Conservation (phyloP, 2,797 vertebrate species). For the Danio kyathit region DNA sequence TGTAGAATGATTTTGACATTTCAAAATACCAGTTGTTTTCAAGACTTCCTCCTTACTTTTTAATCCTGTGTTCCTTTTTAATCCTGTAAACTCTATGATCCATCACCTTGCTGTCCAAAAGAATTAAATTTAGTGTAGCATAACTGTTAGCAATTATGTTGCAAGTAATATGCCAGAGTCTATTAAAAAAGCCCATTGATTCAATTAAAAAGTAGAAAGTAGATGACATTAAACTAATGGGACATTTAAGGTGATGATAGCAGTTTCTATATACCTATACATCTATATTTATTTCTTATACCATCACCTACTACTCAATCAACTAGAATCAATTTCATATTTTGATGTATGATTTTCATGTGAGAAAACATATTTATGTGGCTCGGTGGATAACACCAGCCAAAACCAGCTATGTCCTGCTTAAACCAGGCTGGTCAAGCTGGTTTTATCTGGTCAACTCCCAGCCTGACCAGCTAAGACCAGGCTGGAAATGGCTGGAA, state of each 20-base stretch:
- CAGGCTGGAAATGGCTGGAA: too few relatives aligned
- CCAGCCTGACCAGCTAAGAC: too few relatives aligned
- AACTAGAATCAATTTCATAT: constrained; percentile 81
- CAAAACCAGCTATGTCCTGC: too few relatives aligned
- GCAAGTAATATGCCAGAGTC: constrained; percentile 2
- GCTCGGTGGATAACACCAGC: too few relatives aligned
- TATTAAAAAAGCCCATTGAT: constrained; percentile 18
- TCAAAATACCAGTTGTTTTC: neutral
- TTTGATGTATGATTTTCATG: too few relatives aligned
- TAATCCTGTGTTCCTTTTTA: too few relatives aligned
- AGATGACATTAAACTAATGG: constrained; percentile 75
- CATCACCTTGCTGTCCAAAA: neutral
- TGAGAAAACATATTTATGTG: too few relatives aligned
- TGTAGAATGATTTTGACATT: neutral
- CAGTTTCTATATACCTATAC: too few relatives aligned
- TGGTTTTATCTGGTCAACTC: too few relatives aligned
- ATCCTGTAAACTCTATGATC: neutral
- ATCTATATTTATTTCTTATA: constrained; percentile 78
- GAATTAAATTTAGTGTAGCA: neutral
- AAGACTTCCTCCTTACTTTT: neutral
- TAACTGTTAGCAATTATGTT: too few relatives aligned
- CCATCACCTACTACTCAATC: constrained; percentile 76
- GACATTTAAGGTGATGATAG: constrained; percentile 77
- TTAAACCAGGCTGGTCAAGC: too few relatives aligned
- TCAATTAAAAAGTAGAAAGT: constrained; percentile 64